These are phyloP conservation scores for Hipposideros larvatus DNA, from an alignment of 2,797 vertebrate species.

Conservation along the genomic window DNA sequence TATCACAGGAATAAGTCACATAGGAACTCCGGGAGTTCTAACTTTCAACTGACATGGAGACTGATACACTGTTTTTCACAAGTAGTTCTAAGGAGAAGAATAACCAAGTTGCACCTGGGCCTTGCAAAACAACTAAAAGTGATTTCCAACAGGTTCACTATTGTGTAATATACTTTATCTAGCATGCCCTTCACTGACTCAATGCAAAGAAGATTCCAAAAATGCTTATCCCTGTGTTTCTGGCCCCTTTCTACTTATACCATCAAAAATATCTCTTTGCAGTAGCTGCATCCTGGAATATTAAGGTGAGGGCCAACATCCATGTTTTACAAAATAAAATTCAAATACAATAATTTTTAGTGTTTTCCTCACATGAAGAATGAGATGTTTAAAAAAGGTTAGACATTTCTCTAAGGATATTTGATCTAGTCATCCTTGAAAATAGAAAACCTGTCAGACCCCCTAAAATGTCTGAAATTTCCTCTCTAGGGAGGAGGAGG, in stretches of 20 bases:
- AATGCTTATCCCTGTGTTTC: neutral
- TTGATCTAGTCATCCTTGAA: conserved; percentile 18
- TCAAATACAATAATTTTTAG: neutral
- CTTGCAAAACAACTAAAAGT: conserved; percentile 24
- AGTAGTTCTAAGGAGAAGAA: conserved; percentile 10
- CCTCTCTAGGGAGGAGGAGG: neutral
- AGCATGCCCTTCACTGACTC: neutral
- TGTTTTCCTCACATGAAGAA: neutral
- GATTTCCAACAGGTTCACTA: neutral
- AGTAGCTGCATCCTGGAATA: neutral
- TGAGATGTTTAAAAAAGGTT: neutral
- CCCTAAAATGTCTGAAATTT: neutral
- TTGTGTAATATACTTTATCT: neutral
- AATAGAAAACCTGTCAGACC: neutral
- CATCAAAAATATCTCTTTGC: neutral
- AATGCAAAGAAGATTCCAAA: neutral
- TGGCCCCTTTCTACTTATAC: neutral
- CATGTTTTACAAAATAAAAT: conserved; percentile 36
- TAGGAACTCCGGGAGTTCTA: neutral
- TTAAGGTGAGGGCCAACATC: neutral
- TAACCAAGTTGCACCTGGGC: neutral
- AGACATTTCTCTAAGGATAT: neutral
- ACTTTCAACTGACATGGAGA: neutral
- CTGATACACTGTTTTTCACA: neutral
- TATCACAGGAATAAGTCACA: neutral